These are phyloP conservation scores for Chrysomela aeneicollis DNA, from an alignment of 2,888 invertebrate genomes.

Conservation along the genomic window DNA sequence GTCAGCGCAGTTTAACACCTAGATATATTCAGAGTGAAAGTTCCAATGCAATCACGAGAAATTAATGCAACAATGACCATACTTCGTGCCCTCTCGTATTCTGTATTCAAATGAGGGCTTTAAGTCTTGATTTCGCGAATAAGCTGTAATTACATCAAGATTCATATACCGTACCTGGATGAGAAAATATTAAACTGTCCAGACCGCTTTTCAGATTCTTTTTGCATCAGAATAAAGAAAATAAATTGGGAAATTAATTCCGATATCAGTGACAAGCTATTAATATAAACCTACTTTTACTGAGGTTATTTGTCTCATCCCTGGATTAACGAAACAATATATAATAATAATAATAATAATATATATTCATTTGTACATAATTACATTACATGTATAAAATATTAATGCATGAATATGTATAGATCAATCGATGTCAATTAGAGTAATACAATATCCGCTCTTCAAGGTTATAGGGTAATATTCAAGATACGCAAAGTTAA, in stretches of 20 bases:
- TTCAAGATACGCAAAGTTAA: no score
- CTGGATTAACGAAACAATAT: neutral
- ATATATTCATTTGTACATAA: no score
- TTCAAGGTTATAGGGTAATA: no score
- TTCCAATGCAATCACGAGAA: constrained; percentile 27
- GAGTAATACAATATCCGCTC: no score
- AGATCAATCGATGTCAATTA: no score
- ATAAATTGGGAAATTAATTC: constrained; percentile 9
- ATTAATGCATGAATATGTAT: no score
- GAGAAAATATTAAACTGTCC: constrained; percentile 35
- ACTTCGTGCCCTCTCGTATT: constrained; percentile 19
- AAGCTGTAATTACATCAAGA: constrained; percentile 33
- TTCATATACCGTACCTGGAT: constrained; percentile 30
- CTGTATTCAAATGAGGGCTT: constrained; percentile 34
- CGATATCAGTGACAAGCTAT: constrained; percentile 3
- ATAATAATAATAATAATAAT: no score
- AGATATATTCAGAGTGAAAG: constrained; percentile 31
- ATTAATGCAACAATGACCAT: constrained; percentile 23
- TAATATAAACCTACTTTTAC: neutral
- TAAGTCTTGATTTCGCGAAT: constrained; percentile 32
- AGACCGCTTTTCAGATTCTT: constrained; percentile 28
- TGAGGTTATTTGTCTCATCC: neutral
- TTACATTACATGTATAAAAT: no score
- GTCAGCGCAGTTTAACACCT: constrained; percentile 28
- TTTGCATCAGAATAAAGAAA: constrained; percentile 22